Conservation (phyloP, 1,140 invertebrate genomes). For the Micrasema minimum region DNA sequence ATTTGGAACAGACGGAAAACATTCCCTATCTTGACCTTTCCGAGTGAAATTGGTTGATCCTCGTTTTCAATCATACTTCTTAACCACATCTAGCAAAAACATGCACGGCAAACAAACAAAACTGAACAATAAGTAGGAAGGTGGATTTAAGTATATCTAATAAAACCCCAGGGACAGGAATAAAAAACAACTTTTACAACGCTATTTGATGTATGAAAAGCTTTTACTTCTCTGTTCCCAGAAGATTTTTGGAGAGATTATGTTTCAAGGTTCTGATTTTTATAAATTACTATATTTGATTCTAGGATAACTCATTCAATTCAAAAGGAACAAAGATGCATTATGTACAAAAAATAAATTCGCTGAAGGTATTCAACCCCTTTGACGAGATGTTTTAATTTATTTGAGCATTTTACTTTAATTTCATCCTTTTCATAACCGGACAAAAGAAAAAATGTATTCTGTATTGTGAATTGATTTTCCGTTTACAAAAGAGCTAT, state of each 20-base stretch:
- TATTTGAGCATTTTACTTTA: too few relatives aligned
- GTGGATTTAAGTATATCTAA: too few relatives aligned
- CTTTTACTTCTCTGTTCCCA: too few relatives aligned
- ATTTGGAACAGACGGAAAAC: slow-evolving; percentile 4
- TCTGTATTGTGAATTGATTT: slow-evolving; percentile 25
- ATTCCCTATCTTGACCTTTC: slow-evolving; percentile 7
- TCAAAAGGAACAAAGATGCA: background rate
- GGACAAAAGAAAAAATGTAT: background rate
- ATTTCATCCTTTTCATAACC: too few relatives aligned
- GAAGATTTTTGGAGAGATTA: background rate
- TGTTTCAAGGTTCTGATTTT: slow-evolving; percentile 14
- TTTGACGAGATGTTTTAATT: too few relatives aligned
- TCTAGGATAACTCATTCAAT: background rate
- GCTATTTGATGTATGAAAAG: too few relatives aligned
- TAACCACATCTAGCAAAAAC: background rate
- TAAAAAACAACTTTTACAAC: too few relatives aligned
- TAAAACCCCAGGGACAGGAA: too few relatives aligned
- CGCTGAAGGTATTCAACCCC: background rate
- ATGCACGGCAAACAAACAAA: too few relatives aligned
- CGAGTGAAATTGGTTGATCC: slow-evolving; percentile 8
- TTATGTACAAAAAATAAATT: background rate
- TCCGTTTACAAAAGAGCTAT: slow-evolving; percentile 17
- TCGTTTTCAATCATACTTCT: slow-evolving; percentile 26
- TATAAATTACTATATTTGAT: background rate
- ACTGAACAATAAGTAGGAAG: too few relatives aligned